Conservation (phyloP, 2,888 invertebrate genomes). For the Plebejus argus region DNA sequence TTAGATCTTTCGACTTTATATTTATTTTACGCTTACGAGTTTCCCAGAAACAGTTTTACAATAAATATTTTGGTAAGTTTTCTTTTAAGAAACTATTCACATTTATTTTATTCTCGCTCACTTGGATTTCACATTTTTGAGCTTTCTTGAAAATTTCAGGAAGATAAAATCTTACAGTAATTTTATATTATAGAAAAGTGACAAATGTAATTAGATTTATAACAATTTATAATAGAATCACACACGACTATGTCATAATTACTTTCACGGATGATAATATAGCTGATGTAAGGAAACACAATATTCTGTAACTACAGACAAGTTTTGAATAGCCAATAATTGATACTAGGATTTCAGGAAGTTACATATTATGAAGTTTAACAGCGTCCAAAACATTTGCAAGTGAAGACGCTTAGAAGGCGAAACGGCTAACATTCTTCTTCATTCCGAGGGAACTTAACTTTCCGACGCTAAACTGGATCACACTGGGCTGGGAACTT, state of each 20-base stretch:
- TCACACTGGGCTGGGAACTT: constrained; percentile 19
- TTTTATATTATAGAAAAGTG: neutral
- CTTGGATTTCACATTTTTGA: neutral
- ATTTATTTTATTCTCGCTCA: neutral
- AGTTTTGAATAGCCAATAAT: neutral
- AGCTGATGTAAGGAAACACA: neutral
- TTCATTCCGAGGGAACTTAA: neutral
- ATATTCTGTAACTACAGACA: neutral
- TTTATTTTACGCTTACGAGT: neutral
- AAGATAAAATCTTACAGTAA: no score
- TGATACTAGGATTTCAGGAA: neutral
- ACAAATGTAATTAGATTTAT: no score
- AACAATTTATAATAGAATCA: no score
- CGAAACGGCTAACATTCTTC: neutral
- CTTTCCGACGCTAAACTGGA: constrained; percentile 13
- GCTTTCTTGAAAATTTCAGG: neutral
- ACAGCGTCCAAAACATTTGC: neutral
- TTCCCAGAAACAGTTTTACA: neutral
- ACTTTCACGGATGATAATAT: no score
- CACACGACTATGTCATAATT: no score
- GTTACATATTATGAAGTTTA: neutral
- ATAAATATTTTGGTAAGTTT: neutral
- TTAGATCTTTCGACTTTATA: neutral
- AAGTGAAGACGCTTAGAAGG: neutral
- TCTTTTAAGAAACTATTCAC: neutral